Percentiles rank a stretch among this genome's conserved stretches.
These are phyloP conservation scores for Druon quercuslanigerum DNA, from an alignment of 1,140 invertebrate genomes.

Conservation along the genomic window DNA sequence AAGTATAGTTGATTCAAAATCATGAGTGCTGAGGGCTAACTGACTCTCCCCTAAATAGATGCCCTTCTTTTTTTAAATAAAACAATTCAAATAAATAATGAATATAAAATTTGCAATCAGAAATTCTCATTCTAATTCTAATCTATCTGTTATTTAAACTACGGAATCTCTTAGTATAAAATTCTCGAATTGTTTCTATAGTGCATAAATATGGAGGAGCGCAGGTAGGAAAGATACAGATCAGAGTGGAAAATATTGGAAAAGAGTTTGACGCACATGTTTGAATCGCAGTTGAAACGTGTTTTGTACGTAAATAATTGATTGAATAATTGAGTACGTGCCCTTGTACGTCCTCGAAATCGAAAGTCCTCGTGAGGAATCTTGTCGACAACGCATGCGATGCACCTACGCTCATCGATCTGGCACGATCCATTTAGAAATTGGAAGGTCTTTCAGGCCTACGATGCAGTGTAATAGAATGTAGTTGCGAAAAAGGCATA, in stretches of 20 bases:
- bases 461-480: conserved; percentile 49
- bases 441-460: conserved; percentile 31
- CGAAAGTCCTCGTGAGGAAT: conserved; percentile 23
- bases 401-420: conserved; percentile 28
- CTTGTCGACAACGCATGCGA: conserved; percentile 2
- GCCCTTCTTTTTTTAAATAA: no score
- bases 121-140: no score
- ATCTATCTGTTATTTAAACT: no score
- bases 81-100: no score
- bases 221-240: no score
- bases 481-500: conserved; percentile 52
- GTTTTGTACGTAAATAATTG: background rate
- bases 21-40: no score
- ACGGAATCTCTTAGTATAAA: no score
- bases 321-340: background rate
- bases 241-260: background rate
- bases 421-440: conserved; percentile 15
- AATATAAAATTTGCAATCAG: no score
- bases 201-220: no score
- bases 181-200: no score
- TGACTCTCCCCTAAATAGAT: no score
- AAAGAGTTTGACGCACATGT: background rate
- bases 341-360: conserved; percentile 36
- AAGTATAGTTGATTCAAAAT: no score
- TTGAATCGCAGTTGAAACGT: background rate